Evolutionary conservation across 2,113 vertebrate genomes (phyloP), one percentile per base, ranked within the genome.

Genomic region (Tauraco erythrolophus): DNA sequence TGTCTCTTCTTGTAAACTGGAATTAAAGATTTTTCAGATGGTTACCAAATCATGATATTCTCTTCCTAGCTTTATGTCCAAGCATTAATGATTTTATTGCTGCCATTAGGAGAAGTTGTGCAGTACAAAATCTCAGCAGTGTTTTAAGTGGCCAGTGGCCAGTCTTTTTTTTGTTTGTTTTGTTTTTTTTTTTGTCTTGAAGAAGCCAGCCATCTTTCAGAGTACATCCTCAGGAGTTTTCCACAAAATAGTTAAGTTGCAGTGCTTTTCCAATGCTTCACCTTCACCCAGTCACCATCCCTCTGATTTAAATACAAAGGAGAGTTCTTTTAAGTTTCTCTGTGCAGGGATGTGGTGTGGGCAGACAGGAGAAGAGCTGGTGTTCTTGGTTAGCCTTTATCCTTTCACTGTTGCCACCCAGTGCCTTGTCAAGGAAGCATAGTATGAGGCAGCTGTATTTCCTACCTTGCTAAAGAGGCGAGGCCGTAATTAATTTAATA

Each of bases 391-490:
- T 85, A 31, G 75, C 11, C 18, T 17, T 84, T 88, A 23, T 58
- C 51, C 51, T 89, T 75, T 54, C 14, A 22, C 7, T 35, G 11
- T 46, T 46, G 21, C 13, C 51, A 68, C 15, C 5, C 27, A 71
- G 13, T 3, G 1, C 0, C 0, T 77, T 72, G n/a, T 51, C 13
- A 51, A 61, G 56, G 21, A 51, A 81, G 31, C 6, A 8, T 3
- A 50, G 30, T 31, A 21, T 37, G 31, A 70, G n/a, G 27, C 50
- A 69, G 14, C 16, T 56, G 3, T 60, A 45, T 79, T 88, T 84
- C 10, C 7, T 71, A 4, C 18, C 3, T 39, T 0, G 1, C 56
- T 56, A 21, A 56, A 79, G 30, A 19, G 21, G 8, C 70, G 30
- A 75, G 61, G 16, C 56, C 33, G n/a, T 70, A 46, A 45, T 79